phyloP scores from a whole-genome alignment of 2,888 invertebrate species.

The Hylaea fasciaria region DNA sequence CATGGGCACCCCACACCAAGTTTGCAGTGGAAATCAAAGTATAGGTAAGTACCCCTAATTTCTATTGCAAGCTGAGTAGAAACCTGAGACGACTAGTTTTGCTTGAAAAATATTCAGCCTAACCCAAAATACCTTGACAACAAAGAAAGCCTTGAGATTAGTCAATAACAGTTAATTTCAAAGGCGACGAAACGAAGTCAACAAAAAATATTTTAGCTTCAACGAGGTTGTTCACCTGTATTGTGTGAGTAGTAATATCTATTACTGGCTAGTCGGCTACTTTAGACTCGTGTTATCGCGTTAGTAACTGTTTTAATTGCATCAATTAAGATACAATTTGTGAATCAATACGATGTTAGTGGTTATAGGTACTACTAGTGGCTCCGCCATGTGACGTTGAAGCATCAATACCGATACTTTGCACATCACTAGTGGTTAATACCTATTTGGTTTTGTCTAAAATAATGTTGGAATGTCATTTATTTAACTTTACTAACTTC shows the following conservation, averaged over 20 bases:
- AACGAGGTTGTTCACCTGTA: conserved; percentile 22
- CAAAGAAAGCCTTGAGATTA: conserved; percentile 21
- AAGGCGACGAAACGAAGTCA: conserved; percentile 12
- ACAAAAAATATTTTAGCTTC: conserved; percentile 35
- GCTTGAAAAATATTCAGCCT: conserved; percentile 1
- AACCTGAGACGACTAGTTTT: background rate
- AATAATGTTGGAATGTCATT: too few species aligned
- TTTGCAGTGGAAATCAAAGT: too few species aligned
- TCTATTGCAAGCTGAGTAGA: too few species aligned
- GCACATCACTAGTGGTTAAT: conserved; percentile 9
- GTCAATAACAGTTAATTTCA: conserved; percentile 31
- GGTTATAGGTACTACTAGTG: background rate
- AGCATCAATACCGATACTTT: conserved; percentile 19
- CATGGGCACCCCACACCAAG: too few species aligned
- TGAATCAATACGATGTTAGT: background rate
- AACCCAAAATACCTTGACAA: conserved; percentile 14
- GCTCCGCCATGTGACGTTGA: background rate
- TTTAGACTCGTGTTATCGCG: background rate
- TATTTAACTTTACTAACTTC: too few species aligned
- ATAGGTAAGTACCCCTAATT: too few species aligned
- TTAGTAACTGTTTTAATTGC: background rate
- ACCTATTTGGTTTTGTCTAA: too few species aligned
- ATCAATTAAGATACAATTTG: background rate
- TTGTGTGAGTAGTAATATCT: background rate
- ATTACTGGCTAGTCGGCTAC: too few species aligned